A percentile compares a stretch with the other conserved stretches of the same genome.
Evolutionary conservation across 2,888 invertebrate genomes (phyloP).

Genomic region (Thymelicus lineola): DNA sequence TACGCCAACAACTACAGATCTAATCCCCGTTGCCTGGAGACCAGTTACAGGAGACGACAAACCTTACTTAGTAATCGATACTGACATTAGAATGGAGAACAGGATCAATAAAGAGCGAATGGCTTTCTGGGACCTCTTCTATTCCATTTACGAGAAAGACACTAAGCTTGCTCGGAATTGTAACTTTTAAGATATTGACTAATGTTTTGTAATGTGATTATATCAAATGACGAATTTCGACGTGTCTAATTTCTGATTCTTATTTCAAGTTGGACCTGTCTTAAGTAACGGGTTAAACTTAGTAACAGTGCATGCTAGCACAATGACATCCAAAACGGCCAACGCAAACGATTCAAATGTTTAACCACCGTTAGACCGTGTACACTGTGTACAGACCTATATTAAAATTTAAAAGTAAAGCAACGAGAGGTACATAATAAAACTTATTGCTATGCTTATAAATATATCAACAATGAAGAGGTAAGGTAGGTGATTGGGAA

Average conservation of each 20-base stretch:
- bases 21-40: slow-evolving; percentile 64
- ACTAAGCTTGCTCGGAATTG: slow-evolving; percentile 61
- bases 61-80: slow-evolving; percentile 68
- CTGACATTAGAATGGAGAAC: slow-evolving; percentile 57
- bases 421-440: no score
- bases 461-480: no score
- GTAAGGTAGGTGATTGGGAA: no score
- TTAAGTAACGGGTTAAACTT: neutral
- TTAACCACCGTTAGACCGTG: neutral
- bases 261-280: neutral
- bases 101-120: slow-evolving; percentile 66
- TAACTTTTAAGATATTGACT: slow-evolving; percentile 36
- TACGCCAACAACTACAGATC: slow-evolving; percentile 57
- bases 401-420: neutral
- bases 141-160: slow-evolving; percentile 63
- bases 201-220: slow-evolving; percentile 10
- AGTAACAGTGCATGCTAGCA: neutral
- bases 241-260: slow-evolving; percentile 10
- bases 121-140: slow-evolving; percentile 79
- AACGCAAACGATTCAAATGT: neutral
- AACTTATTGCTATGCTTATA: no score
- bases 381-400: neutral
- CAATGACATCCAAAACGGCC: neutral
- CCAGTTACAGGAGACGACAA: slow-evolving; percentile 57
- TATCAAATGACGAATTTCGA: slow-evolving; percentile 14